Base-by-base conservation (phyloP, 2,113 vertebrate species). In the Heteronetta atricapilla region DNA sequence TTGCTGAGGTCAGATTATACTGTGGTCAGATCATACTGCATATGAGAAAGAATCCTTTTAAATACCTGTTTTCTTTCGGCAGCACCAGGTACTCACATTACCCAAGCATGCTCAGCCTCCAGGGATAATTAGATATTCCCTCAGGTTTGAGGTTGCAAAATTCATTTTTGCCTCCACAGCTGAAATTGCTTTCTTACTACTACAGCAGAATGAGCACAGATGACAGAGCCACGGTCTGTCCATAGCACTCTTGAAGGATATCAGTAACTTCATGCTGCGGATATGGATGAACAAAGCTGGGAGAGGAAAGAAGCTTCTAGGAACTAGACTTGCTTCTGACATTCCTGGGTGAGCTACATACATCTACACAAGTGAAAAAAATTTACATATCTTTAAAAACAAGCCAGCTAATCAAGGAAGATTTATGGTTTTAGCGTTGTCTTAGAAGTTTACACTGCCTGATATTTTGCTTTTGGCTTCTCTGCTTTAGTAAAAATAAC, bases 341-440 rank as follows among this genome's bases (percentile, higher is more conserved):
- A 89, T 70, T 19, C 14, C 29, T 56, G 33, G 13, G 20, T 79
- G 50, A 72, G 29, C 34, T 44, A 21, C 16, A 34, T n/a, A 60
- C 67, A 31, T 23, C 13, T 36, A 21, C 14, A 38, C 33, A 42
- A 34, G 11, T 58, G 67, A 85, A 26, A 48, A 48, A 90, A 76
- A 94, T 76, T 62, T 83, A 38, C 52, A 64, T 91, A 48, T 89
- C 66, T 93, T 76, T 75, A 79, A 76, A 85, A 79, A 19, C n/a
- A 69, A 90, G 73, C 63, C 50, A 90, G 73, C 77, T 29, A 84
- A 62, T 75, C 36, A 88, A 72, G 60, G 52, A 77, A 67, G 46
- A 78, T 56, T 58, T 50, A 64, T 28, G 21, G 16, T 50, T 82
- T 68, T n/a, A 88, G 59, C 63, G 58, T 34, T 3, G 1, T 28